Conservation (phyloP, 1,140 invertebrate species). For the Cotesia chilonis region DNA sequence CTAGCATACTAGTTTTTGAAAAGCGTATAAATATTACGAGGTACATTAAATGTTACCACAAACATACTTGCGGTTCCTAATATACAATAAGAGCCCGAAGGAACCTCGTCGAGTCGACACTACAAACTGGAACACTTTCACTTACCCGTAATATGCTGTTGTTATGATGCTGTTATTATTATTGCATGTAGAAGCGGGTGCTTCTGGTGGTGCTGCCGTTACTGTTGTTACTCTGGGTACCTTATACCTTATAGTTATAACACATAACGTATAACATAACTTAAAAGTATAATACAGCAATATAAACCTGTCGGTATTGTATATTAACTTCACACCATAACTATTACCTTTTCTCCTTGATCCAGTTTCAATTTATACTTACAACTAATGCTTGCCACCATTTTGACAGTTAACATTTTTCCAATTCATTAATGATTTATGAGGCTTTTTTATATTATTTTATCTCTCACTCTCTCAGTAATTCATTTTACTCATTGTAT, state of each 20-base stretch:
- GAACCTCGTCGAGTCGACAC: conserved; percentile 15
- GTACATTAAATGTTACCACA: background rate
- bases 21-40: background rate
- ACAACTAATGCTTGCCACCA: conserved; percentile 5
- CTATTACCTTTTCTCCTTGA: conserved; percentile 33
- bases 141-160: conserved; percentile 8
- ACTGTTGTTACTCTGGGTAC: background rate
- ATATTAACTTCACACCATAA: conserved; percentile 1
- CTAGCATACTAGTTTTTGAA: background rate
- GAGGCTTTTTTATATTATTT: conserved; percentile 5
- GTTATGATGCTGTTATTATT: too few relatives aligned
- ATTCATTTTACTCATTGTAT: too few relatives aligned
- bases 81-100: conserved; percentile 25
- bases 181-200: background rate
- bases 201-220: conserved; percentile 6
- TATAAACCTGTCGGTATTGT: conserved; percentile 27
- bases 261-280: too few relatives aligned
- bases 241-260: too few relatives aligned
- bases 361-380: conserved; percentile 34
- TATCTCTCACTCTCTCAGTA: background rate
- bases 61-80: conserved; percentile 33
- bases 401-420: background rate
- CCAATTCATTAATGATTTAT: conserved; percentile 4
- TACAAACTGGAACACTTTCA: conserved; percentile 38
- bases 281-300: conserved; percentile 19